Conservation (phyloP, 2,113 vertebrate species). For the Hyaena hyaena region DNA sequence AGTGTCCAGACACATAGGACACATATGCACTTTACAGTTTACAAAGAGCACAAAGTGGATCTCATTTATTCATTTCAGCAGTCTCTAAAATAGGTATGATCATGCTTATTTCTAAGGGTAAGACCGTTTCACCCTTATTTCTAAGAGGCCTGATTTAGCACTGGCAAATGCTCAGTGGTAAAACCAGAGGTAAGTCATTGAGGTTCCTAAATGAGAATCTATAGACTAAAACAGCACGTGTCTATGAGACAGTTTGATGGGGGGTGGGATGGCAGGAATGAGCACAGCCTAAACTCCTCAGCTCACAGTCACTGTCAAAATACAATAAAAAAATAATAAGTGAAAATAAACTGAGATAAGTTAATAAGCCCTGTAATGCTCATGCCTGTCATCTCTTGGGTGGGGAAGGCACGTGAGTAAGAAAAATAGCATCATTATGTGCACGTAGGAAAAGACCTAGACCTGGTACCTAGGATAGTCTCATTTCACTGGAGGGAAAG, state of each 20-base stretch:
- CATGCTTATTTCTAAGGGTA: neutral
- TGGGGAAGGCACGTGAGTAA: neutral
- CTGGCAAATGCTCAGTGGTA: neutral
- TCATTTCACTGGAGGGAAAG: neutral
- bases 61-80: neutral
- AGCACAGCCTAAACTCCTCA: neutral
- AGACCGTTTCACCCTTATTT: no score
- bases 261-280: no score
- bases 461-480: neutral
- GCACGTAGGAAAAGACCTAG: neutral
- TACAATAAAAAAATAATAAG: neutral
- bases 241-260: neutral
- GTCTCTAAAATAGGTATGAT: neutral
- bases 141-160: neutral
- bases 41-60: neutral
- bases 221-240: neutral
- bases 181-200: neutral
- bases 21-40: neutral
- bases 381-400: neutral
- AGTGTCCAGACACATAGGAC: neutral
- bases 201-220: neutral
- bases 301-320: neutral
- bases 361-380: neutral
- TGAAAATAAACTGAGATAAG: neutral
- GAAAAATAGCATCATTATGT: neutral